Evolutionary conservation across 2,888 invertebrate genomes (phyloP), one percentile per base, ranked within the genome.

Genomic region (Pollenia griseotomentosa): DNA sequence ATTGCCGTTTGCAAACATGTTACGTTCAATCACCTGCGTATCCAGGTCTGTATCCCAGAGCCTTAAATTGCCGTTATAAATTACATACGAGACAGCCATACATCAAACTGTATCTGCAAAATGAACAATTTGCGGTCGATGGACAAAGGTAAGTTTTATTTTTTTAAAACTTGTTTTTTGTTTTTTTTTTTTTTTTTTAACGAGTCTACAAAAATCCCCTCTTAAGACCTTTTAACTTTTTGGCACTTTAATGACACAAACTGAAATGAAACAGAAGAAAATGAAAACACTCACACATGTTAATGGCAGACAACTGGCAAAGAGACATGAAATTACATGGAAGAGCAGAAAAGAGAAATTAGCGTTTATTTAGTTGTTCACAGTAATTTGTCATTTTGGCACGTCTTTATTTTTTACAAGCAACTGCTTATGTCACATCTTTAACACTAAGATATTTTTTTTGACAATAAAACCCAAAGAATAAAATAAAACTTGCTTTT

Each of bases 1-100:
- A 98, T 92, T 97, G 97, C 91, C 95, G 97, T 19, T 95, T 98
- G 42, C 98, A 98, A 93, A 98, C 98, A 6, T 98, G 98, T 94
- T 98, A 98, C 93, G 98, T 98, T 5, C 98, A 98, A 93, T 97
- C 97, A 14, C 98, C 98, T 5, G 98, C 98, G 9, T 98, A 97
- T 93, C 98, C 98, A 16, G 98, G 98, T 57, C 96, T 98, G 23
- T 98, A 98, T 93, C 98, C 98, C 0, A 95, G 98, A 85, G 97
- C 97, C 91, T 95, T 98, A 88, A 97, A 97, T 93, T 98, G 98
- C 95, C 96, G 97, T 92, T 98, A 98, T 93, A 96, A 97, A 91
- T 95, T 98, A 75, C 98, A 97, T 94, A 98, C 98, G 6, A 94
- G 97, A 59, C 95, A 97, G 91, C 97, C 97, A 33, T 98, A 97